Base-by-base conservation (phyloP, 37 sponge, comb jelly and placozoan species). In the Petrosia ficiformis region DNA sequence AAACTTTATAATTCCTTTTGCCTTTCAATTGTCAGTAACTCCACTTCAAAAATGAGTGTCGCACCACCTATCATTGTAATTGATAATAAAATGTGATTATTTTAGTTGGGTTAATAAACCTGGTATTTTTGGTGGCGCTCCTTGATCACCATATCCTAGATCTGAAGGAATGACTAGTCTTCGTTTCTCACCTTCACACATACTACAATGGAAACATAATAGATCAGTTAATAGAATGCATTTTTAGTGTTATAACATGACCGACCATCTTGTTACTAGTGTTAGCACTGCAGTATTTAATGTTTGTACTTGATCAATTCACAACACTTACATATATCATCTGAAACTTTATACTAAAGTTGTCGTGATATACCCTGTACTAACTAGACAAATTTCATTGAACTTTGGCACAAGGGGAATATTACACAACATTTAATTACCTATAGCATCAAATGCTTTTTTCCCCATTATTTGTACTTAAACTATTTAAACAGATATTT, bases 121-220 rank as follows among this genome's bases (percentile, higher is more conserved):
- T 77, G 92, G 92, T 21, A 95, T 95, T 61, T 92, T 92, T 36
- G 96, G 96, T 16, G 96, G 96, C 43, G 96, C 86, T 38, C 96
- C 96, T 38, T 84, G 48, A 31, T 95, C 96, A 42, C 96, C 96
- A 76, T 95, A 95, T 4, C 92, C 94, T 22, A 94, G 82, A 6
- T 95, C 89, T 67, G 92, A 39, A 1, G 96, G 96, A 56, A 95
- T 95, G 0, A 85, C 85, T 54, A 95, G 81, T 40, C 80, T 79
- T 31, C 96, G 44, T 69, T 92, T 95, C 78, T 95, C 96, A 39
- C 96, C 96, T 44, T 93, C 86, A 69, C 96, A 95, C 96, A 95
- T 95, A 60, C 93, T 95, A 37, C 11, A 74, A 30, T 31, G 43
- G 1, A 26, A 29, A 26, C 14, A 61, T 22, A n/a, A 26, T n/a